Evolutionary conservation across 2,888 invertebrate species (phyloP).

Genomic region (Lithophane ornitopus): DNA sequence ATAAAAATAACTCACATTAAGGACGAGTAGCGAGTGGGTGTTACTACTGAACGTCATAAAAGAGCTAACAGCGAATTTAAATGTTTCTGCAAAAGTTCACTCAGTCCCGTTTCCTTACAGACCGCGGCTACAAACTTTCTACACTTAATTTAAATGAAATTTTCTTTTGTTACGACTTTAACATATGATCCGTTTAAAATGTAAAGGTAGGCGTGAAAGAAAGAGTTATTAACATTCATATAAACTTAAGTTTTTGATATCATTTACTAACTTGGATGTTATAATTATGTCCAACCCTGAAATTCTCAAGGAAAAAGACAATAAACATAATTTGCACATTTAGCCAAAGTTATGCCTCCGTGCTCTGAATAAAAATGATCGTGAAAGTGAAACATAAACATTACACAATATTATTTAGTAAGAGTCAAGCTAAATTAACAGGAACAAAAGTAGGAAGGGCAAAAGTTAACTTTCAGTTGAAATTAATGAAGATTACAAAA

Average conservation of each 20-base stretch:
- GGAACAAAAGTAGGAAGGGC: slow-evolving; percentile 81
- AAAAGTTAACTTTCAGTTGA: slow-evolving; percentile 85
- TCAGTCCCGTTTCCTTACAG: slow-evolving; percentile 73
- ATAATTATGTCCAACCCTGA: slow-evolving; percentile 14
- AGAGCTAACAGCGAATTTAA: slow-evolving; percentile 75
- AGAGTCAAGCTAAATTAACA: slow-evolving; percentile 75
- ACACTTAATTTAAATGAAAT: slow-evolving; percentile 86
- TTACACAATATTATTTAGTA: slow-evolving; percentile 66
- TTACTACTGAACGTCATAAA: slow-evolving; percentile 68
- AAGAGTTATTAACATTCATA: slow-evolving; percentile 33
- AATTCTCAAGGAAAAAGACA: slow-evolving; percentile 45
- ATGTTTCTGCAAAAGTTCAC: slow-evolving; percentile 77
- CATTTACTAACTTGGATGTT: slow-evolving; percentile 12
- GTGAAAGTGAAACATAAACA: slow-evolving; percentile 63
- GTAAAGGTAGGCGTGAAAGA: slow-evolving; percentile 37
- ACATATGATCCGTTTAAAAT: slow-evolving; percentile 64
- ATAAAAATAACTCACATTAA: slow-evolving; percentile 50
- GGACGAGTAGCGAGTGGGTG: slow-evolving; percentile 52
- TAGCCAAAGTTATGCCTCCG: slow-evolving; percentile 57
- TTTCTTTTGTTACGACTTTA: slow-evolving; percentile 74
- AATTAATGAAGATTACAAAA: slow-evolving; percentile 90
- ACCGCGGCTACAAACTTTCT: slow-evolving; percentile 77
- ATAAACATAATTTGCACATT: slow-evolving; percentile 54
- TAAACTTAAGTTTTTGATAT: slow-evolving; percentile 23
- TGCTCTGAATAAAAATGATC: slow-evolving; percentile 60